A percentile compares a stretch with the other conserved stretches of the same genome.
phyloP scores from a whole-genome alignment of 2,888 invertebrate species.

The Caenorhabditis parvicauda region DNA sequence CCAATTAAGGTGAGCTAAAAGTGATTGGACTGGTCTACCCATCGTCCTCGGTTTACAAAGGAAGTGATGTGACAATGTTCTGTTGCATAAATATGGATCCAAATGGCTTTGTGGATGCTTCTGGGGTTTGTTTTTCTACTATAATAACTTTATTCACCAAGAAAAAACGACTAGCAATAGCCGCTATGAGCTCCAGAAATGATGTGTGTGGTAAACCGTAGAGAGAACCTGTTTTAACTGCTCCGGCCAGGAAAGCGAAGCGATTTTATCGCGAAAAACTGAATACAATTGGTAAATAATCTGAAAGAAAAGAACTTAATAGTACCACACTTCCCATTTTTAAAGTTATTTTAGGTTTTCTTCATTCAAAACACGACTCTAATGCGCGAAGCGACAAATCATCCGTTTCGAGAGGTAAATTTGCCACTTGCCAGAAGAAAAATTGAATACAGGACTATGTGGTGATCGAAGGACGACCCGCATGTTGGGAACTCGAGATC shows the following conservation, averaged over 20 bases:
- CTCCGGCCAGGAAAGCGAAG: too few species aligned
- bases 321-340: too few species aligned
- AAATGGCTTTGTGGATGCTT: conserved; percentile 42
- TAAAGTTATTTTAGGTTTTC: conserved; percentile 26
- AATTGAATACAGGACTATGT: neutral
- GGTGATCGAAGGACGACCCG: too few species aligned
- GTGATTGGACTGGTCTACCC: conserved; percentile 45
- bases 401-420: conserved; percentile 50
- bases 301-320: too few species aligned
- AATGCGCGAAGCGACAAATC: conserved; percentile 49
- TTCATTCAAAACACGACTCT: conserved; percentile 59
- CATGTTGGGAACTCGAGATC: conserved; percentile 55
- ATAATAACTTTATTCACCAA: too few species aligned
- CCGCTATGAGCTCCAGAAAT: too few species aligned
- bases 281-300: too few species aligned
- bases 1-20: conserved; percentile 51
- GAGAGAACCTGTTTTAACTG: too few species aligned
- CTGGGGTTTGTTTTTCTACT: conserved; percentile 15
- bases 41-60: conserved; percentile 49
- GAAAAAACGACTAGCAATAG: too few species aligned
- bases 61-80: conserved; percentile 50
- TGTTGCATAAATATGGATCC: conserved; percentile 61
- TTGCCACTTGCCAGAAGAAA: too few species aligned
- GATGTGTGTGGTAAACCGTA: too few species aligned
- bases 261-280: too few species aligned